These are phyloP conservation scores for Anguilla rostrata DNA, from an alignment of 2,113 vertebrate species.

Conservation along the genomic window DNA sequence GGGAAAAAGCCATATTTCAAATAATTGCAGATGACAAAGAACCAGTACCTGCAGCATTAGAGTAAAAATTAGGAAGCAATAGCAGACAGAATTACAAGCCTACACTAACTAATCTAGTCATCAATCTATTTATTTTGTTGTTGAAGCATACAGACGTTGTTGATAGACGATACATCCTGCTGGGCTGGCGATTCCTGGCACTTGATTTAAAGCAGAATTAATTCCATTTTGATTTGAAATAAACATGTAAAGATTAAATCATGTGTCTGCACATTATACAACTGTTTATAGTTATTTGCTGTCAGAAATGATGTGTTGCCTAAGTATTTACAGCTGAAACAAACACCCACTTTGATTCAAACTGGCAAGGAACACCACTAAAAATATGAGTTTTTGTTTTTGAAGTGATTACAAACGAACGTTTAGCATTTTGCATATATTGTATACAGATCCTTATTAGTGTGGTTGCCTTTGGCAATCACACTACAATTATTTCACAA, in stretches of 20 bases:
- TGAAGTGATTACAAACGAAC: neutral
- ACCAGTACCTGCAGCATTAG: neutral
- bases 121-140: neutral
- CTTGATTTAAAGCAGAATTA: conserved; percentile 6
- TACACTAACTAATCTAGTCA: neutral
- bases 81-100: neutral
- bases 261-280: neutral
- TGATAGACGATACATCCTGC: neutral
- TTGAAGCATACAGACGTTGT: neutral
- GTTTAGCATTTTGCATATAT: neutral
- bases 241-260: neutral
- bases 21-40: neutral
- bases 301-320: neutral
- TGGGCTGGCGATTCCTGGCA: neutral
- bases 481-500: too few species aligned
- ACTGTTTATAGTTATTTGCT: neutral
- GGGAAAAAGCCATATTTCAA: neutral
- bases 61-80: neutral
- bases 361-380: neutral
- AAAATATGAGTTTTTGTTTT: neutral
- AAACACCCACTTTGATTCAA: neutral
- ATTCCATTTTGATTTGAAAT: neutral
- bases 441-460: neutral
- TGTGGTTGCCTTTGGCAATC: too few species aligned
- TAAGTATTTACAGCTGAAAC: neutral